These are phyloP conservation scores for Diadema setosum DNA, from an alignment of 35 echinoderm and acorn worm species.

Conservation along the genomic window DNA sequence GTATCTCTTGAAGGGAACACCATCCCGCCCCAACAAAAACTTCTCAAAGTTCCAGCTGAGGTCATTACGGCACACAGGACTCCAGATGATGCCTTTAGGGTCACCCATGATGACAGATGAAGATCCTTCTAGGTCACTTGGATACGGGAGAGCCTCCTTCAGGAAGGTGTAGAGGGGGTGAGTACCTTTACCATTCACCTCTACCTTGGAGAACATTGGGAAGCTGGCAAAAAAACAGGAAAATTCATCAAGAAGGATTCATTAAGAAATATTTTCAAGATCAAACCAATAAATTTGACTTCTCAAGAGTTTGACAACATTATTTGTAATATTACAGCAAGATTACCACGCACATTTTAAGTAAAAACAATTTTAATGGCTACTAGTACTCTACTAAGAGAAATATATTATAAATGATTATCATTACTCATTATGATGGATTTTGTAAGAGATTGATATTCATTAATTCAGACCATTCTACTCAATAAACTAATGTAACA, in stretches of 20 bases:
- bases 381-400: no score
- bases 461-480: no score
- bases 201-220: conserved; percentile 70
- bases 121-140: conserved; percentile 24
- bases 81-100: conserved; percentile 54
- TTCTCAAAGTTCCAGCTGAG: conserved; percentile 94
- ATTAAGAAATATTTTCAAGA: background rate
- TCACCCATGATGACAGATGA: conserved; percentile 16
- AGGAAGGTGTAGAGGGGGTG: conserved; percentile 64
- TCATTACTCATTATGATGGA: no score
- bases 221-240: conserved; percentile 16
- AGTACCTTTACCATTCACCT: conserved; percentile 59
- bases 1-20: conserved; percentile 66
- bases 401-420: no score
- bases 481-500: no score
- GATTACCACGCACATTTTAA: no score
- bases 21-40: conserved; percentile 62
- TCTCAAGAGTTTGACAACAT: no score
- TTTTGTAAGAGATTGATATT: no score
- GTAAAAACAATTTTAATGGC: no score
- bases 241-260: background rate
- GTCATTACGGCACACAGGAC: conserved; percentile 62
- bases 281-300: background rate
- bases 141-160: conserved; percentile 41
- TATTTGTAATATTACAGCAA: no score